Evolutionary conservation across 35 echinoderm and acorn worm species (phyloP), one percentile per base, ranked within the genome.

Genomic region (Heliocidaris tuberculata): DNA sequence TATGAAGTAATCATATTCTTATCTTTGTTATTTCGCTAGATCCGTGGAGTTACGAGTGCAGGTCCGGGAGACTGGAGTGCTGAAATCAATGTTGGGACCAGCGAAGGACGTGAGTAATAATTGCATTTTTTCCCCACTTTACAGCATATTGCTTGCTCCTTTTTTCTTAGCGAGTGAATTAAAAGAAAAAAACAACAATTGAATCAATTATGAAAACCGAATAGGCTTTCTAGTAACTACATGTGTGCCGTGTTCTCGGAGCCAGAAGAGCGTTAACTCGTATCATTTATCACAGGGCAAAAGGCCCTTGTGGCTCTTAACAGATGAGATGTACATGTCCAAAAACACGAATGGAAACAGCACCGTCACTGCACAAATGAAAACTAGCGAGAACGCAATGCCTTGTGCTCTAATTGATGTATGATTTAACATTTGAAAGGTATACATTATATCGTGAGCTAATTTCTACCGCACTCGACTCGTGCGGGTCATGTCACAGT

Each of bases 81-180:
- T 52, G 91, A 49, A 11, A 59, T 93, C 29, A 93, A 30, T n/a
- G 91, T 93, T 30, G 91, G 91, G 50, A 93, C 91, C 91, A 93
- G 91, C 91, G 91, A 93, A 93, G 91, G 48, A 93, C 50, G 91
- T 93, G 50, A 93, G 91, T 93, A 30, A 93, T 13, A 89, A 4
- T 71, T 27, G 24, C 24, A 71, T 56, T 4, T n/a, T 78, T 7
- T 7, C 7, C n/a, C 27, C 15, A 78, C 65, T n/a, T 19, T 7
- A 78, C 27, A 19, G 65, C 17, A 27, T 21, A 78, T 78, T 78
- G 21, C 2, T 27, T n/a, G 65, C 21, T 78, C 27, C 0, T 42
- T 8, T 78, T 12, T 27, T 2, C 65, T 21, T 27, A 78, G 27
- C 65, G 27, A 78, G 7, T 78, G 2, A 4, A 78, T n/a, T 78